Evolutionary conservation across 2,888 invertebrate genomes (phyloP).

Genomic region (Chromoteleia sp.): DNA sequence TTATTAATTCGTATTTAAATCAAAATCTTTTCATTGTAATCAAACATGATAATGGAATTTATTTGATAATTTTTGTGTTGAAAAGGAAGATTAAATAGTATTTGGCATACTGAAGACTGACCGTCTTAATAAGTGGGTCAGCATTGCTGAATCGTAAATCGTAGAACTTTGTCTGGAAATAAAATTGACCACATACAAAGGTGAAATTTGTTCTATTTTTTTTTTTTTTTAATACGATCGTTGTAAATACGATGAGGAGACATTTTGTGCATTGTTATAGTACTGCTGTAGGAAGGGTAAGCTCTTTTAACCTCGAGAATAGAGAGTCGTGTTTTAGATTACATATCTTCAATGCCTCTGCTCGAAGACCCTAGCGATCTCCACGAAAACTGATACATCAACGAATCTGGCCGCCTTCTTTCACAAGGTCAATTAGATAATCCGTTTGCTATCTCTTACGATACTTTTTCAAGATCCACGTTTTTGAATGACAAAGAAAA

Average conservation of each 20-base stretch:
- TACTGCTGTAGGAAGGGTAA: constrained; percentile 6
- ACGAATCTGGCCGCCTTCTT: constrained; percentile 5
- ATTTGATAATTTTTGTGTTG: not conserved
- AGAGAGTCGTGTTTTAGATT: constrained; percentile 42
- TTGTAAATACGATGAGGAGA: constrained; percentile 17
- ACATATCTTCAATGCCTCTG: constrained; percentile 9
- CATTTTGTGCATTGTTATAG: constrained; percentile 1
- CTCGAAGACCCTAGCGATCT: not conserved
- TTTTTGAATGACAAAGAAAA: not conserved
- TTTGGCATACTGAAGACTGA: not conserved
- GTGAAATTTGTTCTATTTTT: constrained; percentile 23
- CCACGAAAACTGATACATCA: constrained; percentile 33
- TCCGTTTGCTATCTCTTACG: constrained; percentile 3
- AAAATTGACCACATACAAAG: constrained; percentile 25
- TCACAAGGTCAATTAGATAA: constrained; percentile 38
- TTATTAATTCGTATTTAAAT: too few species aligned
- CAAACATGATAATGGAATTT: too few species aligned
- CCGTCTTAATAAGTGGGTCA: not conserved
- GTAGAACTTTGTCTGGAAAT: constrained; percentile 4
- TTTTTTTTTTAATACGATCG: constrained; percentile 22
- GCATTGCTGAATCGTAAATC: constrained; percentile 8
- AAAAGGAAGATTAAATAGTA: not conserved
- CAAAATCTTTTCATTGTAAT: too few species aligned
- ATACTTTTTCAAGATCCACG: not conserved
- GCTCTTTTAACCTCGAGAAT: constrained; percentile 33